Base-by-base conservation (phyloP, 2,113 vertebrate species). In the Lagopus muta region DNA sequence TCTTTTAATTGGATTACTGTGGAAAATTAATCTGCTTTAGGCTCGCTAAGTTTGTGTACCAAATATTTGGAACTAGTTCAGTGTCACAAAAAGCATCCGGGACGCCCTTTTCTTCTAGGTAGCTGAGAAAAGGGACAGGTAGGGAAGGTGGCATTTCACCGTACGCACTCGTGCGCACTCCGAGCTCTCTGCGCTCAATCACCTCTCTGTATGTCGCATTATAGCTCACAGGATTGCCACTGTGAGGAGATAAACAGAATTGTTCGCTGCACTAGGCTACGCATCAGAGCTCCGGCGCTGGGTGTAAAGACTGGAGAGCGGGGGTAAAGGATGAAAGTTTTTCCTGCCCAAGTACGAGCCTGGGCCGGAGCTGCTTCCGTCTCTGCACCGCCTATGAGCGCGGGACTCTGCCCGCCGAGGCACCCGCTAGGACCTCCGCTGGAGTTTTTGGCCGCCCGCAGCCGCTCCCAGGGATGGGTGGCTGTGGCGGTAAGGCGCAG, bases 1-100 rank as follows among this genome's bases (percentile, higher is more conserved):
- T 97, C 97, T 97, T 97, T 97, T 98, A 98, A 98, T 97, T 98
- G 98, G 96, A 97, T 97, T 98, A 96, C 91, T 92, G 77, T 92
- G 94, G 89, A 95, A 97, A 98, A 98, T 97, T 97, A 98, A 98
- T 97, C 97, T 98, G 95, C 93, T 97, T 97, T 95, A 95, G 93
- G 90, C 66, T 97, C 50, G 22, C 86, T 97, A 96, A 96, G 93
- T 97, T 97, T 98, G 96, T 97, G 88, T 97, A 97, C 93, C 88
- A 97, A 97, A 95, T 96, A 93, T 94, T 66, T 69, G 74, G 94
- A 97, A 97, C 82, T 89, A 96, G 96, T 94, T 92, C 77, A n/a
- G 38, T 18, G 75, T 47, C 62, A 93, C 83, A 82, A 75, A 93
- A 88, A 14, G 8, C 65, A 82, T 67, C 24, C 21, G 27, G 42